Conservation (phyloP, 1,140 invertebrate species). For the Zophobas morio region DNA sequence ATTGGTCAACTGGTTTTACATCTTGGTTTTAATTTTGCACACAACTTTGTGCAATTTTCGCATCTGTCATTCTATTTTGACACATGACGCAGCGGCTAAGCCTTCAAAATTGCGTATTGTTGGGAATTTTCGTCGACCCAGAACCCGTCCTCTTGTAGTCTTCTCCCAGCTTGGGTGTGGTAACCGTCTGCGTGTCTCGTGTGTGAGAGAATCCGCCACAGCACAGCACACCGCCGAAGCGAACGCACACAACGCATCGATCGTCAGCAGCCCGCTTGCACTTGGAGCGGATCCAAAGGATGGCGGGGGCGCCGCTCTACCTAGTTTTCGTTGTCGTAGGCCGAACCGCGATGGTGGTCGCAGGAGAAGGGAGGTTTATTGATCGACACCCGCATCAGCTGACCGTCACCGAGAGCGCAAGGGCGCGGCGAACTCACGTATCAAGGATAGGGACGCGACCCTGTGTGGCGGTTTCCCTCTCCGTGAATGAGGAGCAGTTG, state of each 20-base stretch:
- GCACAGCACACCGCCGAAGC: neutral
- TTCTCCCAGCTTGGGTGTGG: slow-evolving; percentile 25
- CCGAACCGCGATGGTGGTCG: slow-evolving; percentile 34
- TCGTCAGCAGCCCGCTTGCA: slow-evolving; percentile 36
- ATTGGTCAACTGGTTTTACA: too few relatives aligned
- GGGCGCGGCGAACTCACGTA: slow-evolving; percentile 42
- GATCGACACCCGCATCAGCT: slow-evolving; percentile 42
- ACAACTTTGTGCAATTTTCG: too few relatives aligned
- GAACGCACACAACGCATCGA: slow-evolving; percentile 24
- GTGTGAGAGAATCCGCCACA: neutral
- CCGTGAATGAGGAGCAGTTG: slow-evolving; percentile 21
- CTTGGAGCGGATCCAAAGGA: slow-evolving; percentile 40
- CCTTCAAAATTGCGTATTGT: neutral
- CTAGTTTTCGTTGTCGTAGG: slow-evolving; percentile 52
- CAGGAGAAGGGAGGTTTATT: slow-evolving; percentile 37
- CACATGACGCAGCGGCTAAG: too few relatives aligned
- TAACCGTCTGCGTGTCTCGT: slow-evolving; percentile 4
- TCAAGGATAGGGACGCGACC: slow-evolving; percentile 37
- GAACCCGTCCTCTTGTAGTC: too few relatives aligned
- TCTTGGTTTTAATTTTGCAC: too few relatives aligned
- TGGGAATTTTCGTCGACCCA: neutral
- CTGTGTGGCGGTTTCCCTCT: slow-evolving; percentile 42
- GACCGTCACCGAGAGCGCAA: slow-evolving; percentile 47
- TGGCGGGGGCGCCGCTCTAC: slow-evolving; percentile 39
- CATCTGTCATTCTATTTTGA: too few relatives aligned